Base-by-base conservation (phyloP, 2,888 invertebrate species). In the Trissolcus japonicus region DNA sequence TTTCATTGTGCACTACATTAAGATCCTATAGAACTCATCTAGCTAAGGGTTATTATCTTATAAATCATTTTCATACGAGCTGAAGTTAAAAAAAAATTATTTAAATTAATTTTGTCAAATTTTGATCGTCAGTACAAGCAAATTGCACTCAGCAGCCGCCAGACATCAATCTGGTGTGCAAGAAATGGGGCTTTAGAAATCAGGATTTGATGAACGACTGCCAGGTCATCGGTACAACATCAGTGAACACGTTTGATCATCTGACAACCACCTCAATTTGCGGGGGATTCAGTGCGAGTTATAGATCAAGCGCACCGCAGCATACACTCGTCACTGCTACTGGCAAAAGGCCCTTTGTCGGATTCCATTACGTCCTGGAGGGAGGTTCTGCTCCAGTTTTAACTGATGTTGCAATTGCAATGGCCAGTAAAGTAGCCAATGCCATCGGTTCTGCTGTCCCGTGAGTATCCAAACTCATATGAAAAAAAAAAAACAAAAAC, bases 351-450 rank as follows among this genome's bases (percentile, higher is more conserved):
- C 98, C 98, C 0, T 98, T 94, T 89, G 87, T 96, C 72, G 96
- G 95, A 1, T 97, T 96, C 89, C 97, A 96, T 89, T 95, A 95
- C 89, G 96, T 96, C 6, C 91, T 96, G 63, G 98, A 98, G 91
- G 97, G 97, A 19, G 94, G 94, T 63, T 91, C 94, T 16, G 94
- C 94, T 35, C 95, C 95, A 0, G 92, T 95, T 13, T 90, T 98
- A 13, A 94, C 95, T 60, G 97, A 98, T 87, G 96, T 98, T n/a
- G 97, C 97, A 0, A 94, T 95, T 86, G 97, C 96, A 63, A 95
- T 98, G 59, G 97, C 97, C 1, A 95, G 93, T 85, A 97, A 96
- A 91, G 91, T 97, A 25, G 95, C 96, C 87, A 94, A 93, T 55
- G 94, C 94, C 53, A 90, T 90, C 79, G 87, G 87, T 66, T 85